Percentiles rank a stretch among this genome's conserved stretches.
phyloP scores from a whole-genome alignment of 2,797 vertebrate genomes.

The Jordanella pulchra region DNA sequence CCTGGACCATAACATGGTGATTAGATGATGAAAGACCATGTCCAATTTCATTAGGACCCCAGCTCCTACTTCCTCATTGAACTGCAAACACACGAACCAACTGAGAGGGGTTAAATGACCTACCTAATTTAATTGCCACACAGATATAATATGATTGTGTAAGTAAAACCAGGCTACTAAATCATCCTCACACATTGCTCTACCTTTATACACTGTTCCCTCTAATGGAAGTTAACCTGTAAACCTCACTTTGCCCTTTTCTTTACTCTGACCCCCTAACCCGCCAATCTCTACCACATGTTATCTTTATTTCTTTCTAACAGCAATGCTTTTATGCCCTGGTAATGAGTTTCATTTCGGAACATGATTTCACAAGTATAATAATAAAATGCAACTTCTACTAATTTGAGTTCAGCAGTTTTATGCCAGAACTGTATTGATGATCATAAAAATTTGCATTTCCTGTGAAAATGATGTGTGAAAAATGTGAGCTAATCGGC shows the following conservation, averaged over 20 bases:
- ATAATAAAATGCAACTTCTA: background rate
- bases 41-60: conserved; percentile 61
- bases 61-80: conserved; percentile 13
- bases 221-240: conserved; percentile 5
- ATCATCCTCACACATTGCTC: conserved; percentile 46
- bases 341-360: background rate
- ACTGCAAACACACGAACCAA: conserved; percentile 13
- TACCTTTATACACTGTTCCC: conserved; percentile 25
- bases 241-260: conserved; percentile 21
- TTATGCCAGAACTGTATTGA: background rate
- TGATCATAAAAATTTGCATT: background rate
- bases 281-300: background rate
- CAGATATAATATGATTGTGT: conserved; percentile 65
- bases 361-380: background rate
- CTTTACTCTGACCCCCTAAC: conserved; percentile 17
- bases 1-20: conserved; percentile 69
- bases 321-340: background rate
- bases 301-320: background rate
- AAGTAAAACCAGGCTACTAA: conserved; percentile 61
- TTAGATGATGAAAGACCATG: conserved; percentile 78
- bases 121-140: conserved; percentile 63
- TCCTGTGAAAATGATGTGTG: background rate
- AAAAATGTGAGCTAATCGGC: background rate
- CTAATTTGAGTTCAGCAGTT: background rate
- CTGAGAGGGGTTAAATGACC: conserved; percentile 45